Percentiles rank a stretch among this genome's conserved stretches.
phyloP scores from a whole-genome alignment of 2,797 vertebrate genomes.

The Tympanoctomys barrerae region DNA sequence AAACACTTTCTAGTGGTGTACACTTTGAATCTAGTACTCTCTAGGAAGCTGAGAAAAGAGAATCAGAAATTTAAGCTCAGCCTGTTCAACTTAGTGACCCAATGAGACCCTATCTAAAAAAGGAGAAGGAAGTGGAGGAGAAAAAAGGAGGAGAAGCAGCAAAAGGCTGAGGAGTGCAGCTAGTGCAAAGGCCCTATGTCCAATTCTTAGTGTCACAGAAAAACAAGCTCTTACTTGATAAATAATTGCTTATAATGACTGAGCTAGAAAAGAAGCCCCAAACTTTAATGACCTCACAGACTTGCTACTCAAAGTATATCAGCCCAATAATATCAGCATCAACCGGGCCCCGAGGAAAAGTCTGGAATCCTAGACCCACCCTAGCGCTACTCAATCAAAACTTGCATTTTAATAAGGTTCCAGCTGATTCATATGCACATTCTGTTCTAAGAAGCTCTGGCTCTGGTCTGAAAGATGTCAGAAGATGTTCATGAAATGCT shows the following conservation, averaged over 20 bases:
- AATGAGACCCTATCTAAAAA: not conserved
- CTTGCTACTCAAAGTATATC: not conserved
- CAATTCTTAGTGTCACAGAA: not conserved
- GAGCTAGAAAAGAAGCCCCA: not conserved
- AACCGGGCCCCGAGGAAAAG: not conserved
- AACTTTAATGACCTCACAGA: not conserved
- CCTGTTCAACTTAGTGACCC: not conserved
- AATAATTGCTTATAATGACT: constrained; percentile 5
- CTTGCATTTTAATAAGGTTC: constrained; percentile 18
- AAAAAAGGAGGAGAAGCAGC: too few species aligned
- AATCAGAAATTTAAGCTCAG: not conserved
- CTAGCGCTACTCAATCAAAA: not conserved
- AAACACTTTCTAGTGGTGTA: not conserved
- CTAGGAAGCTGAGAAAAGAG: not conserved
- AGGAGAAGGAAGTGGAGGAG: not conserved
- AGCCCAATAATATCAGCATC: not conserved
- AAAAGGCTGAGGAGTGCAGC: not conserved
- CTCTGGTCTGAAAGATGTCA: constrained; percentile 1
- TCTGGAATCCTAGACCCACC: not conserved
- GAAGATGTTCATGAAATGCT: not conserved
- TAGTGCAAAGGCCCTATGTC: not conserved
- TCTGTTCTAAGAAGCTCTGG: constrained; percentile 23
- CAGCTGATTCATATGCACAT: not conserved
- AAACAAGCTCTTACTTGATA: not conserved
- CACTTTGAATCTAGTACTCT: not conserved